Conservation (phyloP, 2,113 vertebrate genomes). For the Pseudorectes ferrugineus region DNA sequence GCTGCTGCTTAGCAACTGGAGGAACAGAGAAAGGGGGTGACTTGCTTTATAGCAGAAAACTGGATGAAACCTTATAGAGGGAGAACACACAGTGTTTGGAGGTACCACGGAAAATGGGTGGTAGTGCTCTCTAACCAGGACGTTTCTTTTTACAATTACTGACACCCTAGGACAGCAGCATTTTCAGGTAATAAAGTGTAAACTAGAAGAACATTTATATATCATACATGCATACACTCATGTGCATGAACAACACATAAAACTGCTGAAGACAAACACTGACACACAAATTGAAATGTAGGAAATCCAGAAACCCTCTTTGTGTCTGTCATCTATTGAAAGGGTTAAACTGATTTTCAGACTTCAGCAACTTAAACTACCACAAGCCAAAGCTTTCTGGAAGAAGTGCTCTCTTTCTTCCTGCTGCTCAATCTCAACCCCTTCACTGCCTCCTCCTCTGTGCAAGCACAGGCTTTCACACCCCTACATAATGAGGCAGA, state of each 20-base stretch:
- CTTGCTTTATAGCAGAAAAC: neutral
- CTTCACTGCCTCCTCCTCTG: neutral
- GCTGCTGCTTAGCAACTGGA: conserved; percentile 64
- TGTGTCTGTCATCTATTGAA: neutral
- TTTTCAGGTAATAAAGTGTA: neutral
- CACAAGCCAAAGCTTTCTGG: neutral
- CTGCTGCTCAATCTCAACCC: neutral
- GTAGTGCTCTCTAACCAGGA: neutral
- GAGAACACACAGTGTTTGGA: neutral
- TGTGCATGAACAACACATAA: neutral
- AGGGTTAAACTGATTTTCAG: neutral
- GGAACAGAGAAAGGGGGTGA: conserved; percentile 33
- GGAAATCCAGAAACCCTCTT: neutral
- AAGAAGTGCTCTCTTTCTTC: neutral
- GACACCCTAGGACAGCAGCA: neutral
- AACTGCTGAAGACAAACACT: neutral
- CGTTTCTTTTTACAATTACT: neutral
- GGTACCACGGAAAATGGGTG: neutral
- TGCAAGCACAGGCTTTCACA: neutral
- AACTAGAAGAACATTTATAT: neutral
- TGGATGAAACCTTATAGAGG: neutral
- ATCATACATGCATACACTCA: neutral
- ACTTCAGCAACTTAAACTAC: neutral
- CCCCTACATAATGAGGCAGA: neutral
- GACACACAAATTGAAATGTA: neutral